Evolutionary conservation across 2,113 vertebrate species (phyloP).

Genomic region (Marmota monax): DNA sequence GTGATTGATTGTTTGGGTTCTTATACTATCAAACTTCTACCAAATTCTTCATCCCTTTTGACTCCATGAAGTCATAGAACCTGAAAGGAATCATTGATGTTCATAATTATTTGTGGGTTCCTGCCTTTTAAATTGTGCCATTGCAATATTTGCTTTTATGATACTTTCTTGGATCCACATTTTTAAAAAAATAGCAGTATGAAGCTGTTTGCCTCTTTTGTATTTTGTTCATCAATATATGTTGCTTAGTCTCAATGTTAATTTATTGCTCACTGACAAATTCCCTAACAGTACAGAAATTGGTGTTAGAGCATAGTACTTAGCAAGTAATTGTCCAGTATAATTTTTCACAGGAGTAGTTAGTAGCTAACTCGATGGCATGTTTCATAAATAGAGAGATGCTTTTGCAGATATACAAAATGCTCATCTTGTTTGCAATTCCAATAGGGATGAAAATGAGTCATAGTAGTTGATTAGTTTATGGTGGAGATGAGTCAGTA

Average conservation of each 20-base stretch:
- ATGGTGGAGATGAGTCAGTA: slow-evolving; percentile 56
- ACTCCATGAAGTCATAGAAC: neutral
- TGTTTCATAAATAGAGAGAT: neutral
- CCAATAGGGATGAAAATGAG: slow-evolving; percentile 25
- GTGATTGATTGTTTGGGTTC: neutral
- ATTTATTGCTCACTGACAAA: neutral
- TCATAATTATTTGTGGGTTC: neutral
- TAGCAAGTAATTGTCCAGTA: neutral
- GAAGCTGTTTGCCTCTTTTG: neutral
- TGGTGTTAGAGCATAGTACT: neutral
- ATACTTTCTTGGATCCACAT: neutral
- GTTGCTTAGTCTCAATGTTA: neutral
- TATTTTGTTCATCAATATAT: neutral
- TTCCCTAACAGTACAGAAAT: neutral
- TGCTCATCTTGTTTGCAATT: neutral
- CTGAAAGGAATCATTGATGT: neutral
- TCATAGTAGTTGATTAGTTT: slow-evolving; percentile 49
- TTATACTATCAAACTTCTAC: neutral
- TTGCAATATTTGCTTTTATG: neutral
- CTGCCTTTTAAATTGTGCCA: neutral
- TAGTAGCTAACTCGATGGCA: neutral
- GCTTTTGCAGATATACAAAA: neutral
- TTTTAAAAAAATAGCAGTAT: neutral
- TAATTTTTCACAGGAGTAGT: neutral
- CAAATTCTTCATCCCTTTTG: neutral